A percentile compares a stretch with the other conserved stretches of the same genome.
Evolutionary conservation across 2,888 invertebrate species (phyloP).

Genomic region (Capitulum mitella): DNA sequence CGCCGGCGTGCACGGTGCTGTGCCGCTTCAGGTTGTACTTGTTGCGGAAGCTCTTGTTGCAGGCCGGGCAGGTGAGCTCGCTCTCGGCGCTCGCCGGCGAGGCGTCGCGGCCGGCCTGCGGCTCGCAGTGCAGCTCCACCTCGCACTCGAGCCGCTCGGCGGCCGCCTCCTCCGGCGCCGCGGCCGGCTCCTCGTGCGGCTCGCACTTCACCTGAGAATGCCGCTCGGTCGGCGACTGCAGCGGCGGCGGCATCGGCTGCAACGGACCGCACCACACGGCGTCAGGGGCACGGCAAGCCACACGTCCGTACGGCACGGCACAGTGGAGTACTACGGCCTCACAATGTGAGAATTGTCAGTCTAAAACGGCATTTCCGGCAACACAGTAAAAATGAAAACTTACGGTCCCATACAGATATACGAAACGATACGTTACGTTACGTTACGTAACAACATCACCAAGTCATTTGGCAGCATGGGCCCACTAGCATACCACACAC

Average conservation of each 20-base stretch:
- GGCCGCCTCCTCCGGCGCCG: background rate
- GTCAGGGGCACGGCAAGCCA: background rate
- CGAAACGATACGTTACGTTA: too few species aligned
- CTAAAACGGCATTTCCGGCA: too few species aligned
- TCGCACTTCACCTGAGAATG: background rate
- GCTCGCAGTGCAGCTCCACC: background rate
- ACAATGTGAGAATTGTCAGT: too few species aligned
- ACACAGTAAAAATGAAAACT: too few species aligned
- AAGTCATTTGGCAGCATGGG: too few species aligned
- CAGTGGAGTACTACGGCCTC: too few species aligned
- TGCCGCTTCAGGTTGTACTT: slow-evolving; percentile 20
- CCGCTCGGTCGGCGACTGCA: background rate
- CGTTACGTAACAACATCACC: too few species aligned
- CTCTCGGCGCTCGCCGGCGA: background rate
- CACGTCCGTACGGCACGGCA: too few species aligned
- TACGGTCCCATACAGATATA: too few species aligned
- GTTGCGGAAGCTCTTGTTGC: slow-evolving; percentile 11
- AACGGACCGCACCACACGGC: too few species aligned
- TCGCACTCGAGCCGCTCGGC: background rate
- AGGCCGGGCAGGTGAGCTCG: background rate
- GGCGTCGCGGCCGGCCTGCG: background rate
- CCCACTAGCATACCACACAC: too few species aligned
- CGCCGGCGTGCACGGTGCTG: slow-evolving; percentile 1
- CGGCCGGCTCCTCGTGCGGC: slow-evolving; percentile 1
- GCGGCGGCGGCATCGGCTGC: background rate